Evolutionary conservation across 2,888 invertebrate species (phyloP).

Genomic region (Erpobdella octoculata): DNA sequence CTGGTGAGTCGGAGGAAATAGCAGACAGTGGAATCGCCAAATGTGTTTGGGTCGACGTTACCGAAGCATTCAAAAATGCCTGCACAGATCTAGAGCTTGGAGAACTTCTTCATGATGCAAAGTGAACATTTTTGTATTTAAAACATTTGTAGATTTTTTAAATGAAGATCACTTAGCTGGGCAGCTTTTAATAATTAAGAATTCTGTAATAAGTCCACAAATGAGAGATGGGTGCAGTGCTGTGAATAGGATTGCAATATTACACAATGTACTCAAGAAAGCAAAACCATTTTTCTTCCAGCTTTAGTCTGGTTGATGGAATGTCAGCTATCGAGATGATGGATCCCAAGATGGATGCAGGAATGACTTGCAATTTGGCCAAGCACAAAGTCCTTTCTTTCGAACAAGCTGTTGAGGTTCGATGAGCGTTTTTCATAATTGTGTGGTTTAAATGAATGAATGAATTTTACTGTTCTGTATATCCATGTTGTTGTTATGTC

Average conservation of each 20-base stretch:
- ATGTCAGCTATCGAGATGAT: slow-evolving; percentile 99
- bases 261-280: no score
- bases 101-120: slow-evolving; percentile 81
- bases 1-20: background rate
- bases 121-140: slow-evolving; percentile 54
- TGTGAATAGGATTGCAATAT: no score
- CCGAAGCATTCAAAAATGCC: slow-evolving; percentile 46
- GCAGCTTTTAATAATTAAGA: background rate
- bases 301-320: slow-evolving; percentile 73
- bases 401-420: slow-evolving; percentile 73
- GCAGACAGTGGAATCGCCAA: background rate
- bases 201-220: no score
- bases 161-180: no score
- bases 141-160: background rate
- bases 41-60: slow-evolving; percentile 49
- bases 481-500: background rate
- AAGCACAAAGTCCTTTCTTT: slow-evolving; percentile 72
- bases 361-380: slow-evolving; percentile 81
- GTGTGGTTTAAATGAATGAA: no score
- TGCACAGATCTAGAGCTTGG: slow-evolving; percentile 69
- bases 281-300: slow-evolving; percentile 29
- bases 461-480: background rate
- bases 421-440: background rate
- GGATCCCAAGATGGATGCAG: slow-evolving; percentile 99
- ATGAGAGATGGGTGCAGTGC: no score